A percentile compares a stretch with the other conserved stretches of the same genome.
phyloP scores from a whole-genome alignment of 2,888 invertebrate species.

The Disparrhopalites patrizii region DNA sequence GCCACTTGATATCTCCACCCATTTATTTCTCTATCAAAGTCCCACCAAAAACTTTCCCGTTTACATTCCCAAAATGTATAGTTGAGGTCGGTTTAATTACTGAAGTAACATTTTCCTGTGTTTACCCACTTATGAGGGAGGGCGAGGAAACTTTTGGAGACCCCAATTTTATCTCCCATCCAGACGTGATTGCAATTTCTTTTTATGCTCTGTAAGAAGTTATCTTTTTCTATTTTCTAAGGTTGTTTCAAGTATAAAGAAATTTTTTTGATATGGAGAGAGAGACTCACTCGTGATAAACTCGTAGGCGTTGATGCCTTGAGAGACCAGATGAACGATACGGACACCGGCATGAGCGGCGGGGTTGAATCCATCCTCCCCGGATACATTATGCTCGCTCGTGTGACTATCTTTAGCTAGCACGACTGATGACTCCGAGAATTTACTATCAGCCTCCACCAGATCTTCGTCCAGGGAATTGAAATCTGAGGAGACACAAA shows the following conservation, averaged over 20 bases:
- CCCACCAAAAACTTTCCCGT: too few relatives aligned
- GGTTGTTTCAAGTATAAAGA: slow-evolving; percentile 15
- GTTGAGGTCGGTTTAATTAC: too few relatives aligned
- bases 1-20: too few relatives aligned
- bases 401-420: not conserved
- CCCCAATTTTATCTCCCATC: not conserved
- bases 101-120: too few relatives aligned
- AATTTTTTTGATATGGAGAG: slow-evolving; percentile 3
- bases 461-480: not conserved
- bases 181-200: too few relatives aligned
- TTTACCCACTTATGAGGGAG: too few relatives aligned
- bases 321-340: slow-evolving; percentile 56
- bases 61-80: too few relatives aligned
- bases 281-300: slow-evolving; percentile 65
- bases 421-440: not conserved
- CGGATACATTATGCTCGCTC: not conserved
- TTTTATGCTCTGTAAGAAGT: slow-evolving; percentile 7
- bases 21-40: too few relatives aligned
- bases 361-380: not conserved
- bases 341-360: slow-evolving; percentile 25
- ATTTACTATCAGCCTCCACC: slow-evolving; percentile 8
- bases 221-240: too few relatives aligned
- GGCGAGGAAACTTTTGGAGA: not conserved
- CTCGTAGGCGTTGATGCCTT: slow-evolving; percentile 66
- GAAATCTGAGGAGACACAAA: not conserved